These are phyloP conservation scores for Synodontis membranacea DNA, from an alignment of 2,113 vertebrate species.

Conservation along the genomic window DNA sequence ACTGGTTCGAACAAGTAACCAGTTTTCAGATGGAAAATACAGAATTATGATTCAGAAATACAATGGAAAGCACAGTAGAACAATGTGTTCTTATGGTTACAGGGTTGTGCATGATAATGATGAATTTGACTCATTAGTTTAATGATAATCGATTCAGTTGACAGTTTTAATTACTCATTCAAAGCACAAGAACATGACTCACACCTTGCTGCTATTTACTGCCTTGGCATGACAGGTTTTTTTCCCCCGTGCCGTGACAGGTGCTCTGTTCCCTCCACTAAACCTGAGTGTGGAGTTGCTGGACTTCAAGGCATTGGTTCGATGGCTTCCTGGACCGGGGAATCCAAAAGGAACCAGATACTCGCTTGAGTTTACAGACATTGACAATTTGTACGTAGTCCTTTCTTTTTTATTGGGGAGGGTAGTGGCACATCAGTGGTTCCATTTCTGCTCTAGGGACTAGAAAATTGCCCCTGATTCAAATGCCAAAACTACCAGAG, in stretches of 20 bases:
- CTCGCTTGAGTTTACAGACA: constrained; percentile 35
- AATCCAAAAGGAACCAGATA: constrained; percentile 51
- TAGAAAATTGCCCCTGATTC: not conserved
- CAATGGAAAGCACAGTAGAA: not conserved
- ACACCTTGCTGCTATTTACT: not conserved
- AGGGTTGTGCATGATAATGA: not conserved
- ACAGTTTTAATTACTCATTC: not conserved
- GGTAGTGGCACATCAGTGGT: not conserved
- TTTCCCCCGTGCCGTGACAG: constrained; percentile 26
- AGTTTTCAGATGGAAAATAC: no score
- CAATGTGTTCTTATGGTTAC: not conserved
- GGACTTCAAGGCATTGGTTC: constrained; percentile 48
- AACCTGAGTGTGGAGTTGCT: constrained; percentile 52
- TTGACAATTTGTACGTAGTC: constrained; percentile 17
- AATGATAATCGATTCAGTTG: not conserved
- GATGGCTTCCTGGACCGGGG: constrained; percentile 47
- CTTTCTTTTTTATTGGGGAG: not conserved
- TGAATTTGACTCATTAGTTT: not conserved
- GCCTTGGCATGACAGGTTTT: not conserved
- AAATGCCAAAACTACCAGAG: not conserved
- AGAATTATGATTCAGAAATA: not conserved
- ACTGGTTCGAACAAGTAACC: no score
- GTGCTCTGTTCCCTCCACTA: constrained; percentile 45
- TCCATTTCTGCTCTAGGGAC: not conserved
- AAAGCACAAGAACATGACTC: not conserved